Evolutionary conservation across 2,888 invertebrate species (phyloP).

Genomic region (Agrotis clavis): DNA sequence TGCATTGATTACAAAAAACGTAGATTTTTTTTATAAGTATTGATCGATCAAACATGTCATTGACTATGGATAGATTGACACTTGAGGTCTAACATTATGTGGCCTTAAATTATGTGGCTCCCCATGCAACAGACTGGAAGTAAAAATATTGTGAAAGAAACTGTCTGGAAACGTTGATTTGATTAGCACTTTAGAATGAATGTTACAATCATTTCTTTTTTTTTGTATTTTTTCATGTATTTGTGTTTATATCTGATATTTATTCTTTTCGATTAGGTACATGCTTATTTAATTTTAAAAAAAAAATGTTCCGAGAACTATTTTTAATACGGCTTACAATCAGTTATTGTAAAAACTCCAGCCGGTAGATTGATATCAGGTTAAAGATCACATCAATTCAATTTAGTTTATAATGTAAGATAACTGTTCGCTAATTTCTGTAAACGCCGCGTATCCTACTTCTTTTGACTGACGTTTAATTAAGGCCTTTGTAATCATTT

Average conservation of each 20-base stretch:
- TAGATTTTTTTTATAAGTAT: conserved; percentile 6
- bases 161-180: background rate
- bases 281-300: background rate
- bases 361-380: background rate
- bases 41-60: conserved; percentile 21
- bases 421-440: too few relatives aligned
- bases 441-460: too few relatives aligned
- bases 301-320: background rate
- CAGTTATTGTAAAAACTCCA: background rate
- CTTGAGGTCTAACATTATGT: conserved; percentile 19
- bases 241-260: too few relatives aligned
- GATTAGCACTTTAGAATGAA: background rate
- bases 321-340: too few relatives aligned
- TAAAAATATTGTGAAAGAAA: background rate
- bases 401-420: background rate
- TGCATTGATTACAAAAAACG: conserved; percentile 4
- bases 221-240: too few relatives aligned
- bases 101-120: conserved; percentile 13
- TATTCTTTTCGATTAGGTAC: background rate
- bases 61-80: conserved; percentile 8
- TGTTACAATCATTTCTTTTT: too few relatives aligned
- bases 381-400: conserved; percentile 5
- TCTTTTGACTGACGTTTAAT: too few relatives aligned
- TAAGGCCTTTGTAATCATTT: too few relatives aligned
- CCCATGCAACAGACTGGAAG: conserved; percentile 10